A percentile compares a stretch with the other conserved stretches of the same genome.
phyloP scores from a whole-genome alignment of 2,797 vertebrate species.

The Eulemur coronatus region DNA sequence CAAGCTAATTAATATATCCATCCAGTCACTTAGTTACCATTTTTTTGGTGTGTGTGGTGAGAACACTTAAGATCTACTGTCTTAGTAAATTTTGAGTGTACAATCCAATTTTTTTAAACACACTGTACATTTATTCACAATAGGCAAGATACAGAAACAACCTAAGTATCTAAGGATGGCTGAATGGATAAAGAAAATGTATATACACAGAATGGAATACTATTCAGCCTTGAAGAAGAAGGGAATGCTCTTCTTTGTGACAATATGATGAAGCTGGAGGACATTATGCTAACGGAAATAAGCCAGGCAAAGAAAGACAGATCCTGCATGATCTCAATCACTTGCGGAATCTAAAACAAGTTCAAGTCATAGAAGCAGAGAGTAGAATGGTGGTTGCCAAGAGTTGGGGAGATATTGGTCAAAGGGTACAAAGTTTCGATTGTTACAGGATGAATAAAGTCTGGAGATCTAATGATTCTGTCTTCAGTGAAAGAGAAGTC shows the following conservation, averaged over 20 bases:
- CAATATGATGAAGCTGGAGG: background rate
- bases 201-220: background rate
- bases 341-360: background rate
- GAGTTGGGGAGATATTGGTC: background rate
- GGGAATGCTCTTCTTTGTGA: background rate
- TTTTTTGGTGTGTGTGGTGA: background rate
- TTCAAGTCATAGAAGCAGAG: background rate
- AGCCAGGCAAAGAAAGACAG: background rate
- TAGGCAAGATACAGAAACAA: background rate
- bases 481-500: background rate
- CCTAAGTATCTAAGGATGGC: background rate
- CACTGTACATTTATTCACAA: background rate
- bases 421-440: background rate
- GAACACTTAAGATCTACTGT: background rate
- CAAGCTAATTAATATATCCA: background rate
- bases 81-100: background rate
- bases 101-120: background rate
- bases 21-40: background rate
- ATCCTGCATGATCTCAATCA: background rate
- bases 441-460: background rate
- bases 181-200: background rate
- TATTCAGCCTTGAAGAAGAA: background rate
- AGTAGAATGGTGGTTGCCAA: background rate
- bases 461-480: background rate
- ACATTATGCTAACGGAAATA: background rate